Percentiles rank a stretch among this genome's conserved stretches.
Evolutionary conservation across 1,140 invertebrate species (phyloP).

Genomic region (Bombus sylvicola): DNA sequence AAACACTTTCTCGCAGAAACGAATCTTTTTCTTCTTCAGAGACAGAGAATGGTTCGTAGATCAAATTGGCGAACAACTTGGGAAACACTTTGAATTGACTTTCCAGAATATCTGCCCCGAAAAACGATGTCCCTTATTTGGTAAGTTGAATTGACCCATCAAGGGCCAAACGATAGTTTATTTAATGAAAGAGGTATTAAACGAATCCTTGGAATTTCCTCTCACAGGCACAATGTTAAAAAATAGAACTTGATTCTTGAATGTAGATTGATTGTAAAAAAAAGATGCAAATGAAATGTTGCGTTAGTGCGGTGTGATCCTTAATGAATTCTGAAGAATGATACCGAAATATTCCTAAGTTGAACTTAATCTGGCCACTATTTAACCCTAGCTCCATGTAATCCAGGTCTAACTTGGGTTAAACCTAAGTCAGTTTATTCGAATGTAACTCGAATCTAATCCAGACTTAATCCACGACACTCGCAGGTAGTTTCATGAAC

Average conservation of each 20-base stretch:
- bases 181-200: neutral
- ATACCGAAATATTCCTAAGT: neutral
- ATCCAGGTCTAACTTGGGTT: neutral
- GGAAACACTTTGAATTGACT: conserved; percentile 89
- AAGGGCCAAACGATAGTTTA: no score
- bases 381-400: neutral
- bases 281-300: neutral
- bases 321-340: neutral
- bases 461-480: neutral
- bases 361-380: neutral
- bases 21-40: conserved; percentile 75
- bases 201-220: no score
- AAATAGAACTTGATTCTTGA: neutral
- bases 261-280: no score
- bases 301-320: neutral
- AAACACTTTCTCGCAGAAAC: no score
- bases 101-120: conserved; percentile 91
- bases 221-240: neutral
- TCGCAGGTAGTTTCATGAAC: conserved; percentile 88
- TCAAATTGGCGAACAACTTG: conserved; percentile 88
- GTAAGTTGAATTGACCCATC: conserved; percentile 72
- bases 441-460: neutral
- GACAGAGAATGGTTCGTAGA: conserved; percentile 90
- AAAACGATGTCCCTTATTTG: conserved; percentile 89
- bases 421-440: neutral